Conservation (phyloP, 2,797 vertebrate species). For the Myotis planiceps region DNA sequence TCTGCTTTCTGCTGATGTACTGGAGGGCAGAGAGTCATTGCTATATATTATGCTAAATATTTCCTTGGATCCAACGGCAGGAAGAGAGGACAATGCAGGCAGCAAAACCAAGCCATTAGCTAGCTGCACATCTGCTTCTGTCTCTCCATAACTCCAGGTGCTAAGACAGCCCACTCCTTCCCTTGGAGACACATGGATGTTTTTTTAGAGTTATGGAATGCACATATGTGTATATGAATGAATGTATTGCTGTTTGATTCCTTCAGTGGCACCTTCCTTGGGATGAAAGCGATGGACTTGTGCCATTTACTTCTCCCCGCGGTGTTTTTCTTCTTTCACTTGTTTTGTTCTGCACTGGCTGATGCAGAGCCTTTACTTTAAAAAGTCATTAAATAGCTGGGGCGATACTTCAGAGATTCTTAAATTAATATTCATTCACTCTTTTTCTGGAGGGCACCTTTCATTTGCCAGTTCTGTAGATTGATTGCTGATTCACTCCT, state of each 20-base stretch:
- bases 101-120: slow-evolving; percentile 44
- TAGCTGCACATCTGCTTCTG: slow-evolving; percentile 57
- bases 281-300: slow-evolving; percentile 36
- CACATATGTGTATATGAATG: not conserved
- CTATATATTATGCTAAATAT: slow-evolving; percentile 76
- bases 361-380: not conserved
- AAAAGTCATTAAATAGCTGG: not conserved
- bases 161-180: not conserved
- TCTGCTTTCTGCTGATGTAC: not conserved
- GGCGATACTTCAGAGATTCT: not conserved
- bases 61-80: slow-evolving; percentile 37
- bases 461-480: not conserved
- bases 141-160: slow-evolving; percentile 58
- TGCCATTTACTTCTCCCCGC: not conserved
- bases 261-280: not conserved
- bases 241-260: slow-evolving; percentile 30
- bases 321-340: not conserved
- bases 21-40: slow-evolving; percentile 12
- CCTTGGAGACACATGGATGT: slow-evolving; percentile 38
- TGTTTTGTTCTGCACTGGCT: slow-evolving; percentile 25
- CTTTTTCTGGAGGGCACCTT: not conserved
- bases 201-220: slow-evolving; percentile 56
- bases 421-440: slow-evolving; percentile 22
- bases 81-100: slow-evolving; percentile 55
- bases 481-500: not conserved